Percentiles rank a stretch among this genome's conserved stretches.
Evolutionary conservation across 2,888 invertebrate species (phyloP).

Genomic region (Heliconius hortense): DNA sequence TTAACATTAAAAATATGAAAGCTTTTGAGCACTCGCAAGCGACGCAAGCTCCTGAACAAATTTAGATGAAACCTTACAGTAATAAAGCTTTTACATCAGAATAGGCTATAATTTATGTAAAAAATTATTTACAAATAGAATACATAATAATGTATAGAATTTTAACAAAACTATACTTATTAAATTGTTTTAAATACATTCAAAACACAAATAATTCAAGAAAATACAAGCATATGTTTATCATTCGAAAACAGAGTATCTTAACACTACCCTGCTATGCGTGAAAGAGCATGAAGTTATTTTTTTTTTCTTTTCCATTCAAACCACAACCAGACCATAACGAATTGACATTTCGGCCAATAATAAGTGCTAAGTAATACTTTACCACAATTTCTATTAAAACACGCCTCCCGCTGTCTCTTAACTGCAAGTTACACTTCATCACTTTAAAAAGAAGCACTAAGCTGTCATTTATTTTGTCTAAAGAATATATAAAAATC

Average conservation of each 20-base stretch:
- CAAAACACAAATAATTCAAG: not conserved
- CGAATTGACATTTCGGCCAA: constrained; percentile 53
- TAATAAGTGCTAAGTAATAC: constrained; percentile 55
- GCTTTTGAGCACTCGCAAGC: too few relatives aligned
- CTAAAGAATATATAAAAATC: constrained; percentile 40
- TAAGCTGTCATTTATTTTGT: constrained; percentile 56
- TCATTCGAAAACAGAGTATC: not conserved
- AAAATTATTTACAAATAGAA: too few relatives aligned
- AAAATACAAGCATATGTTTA: constrained; percentile 1
- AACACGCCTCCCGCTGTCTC: constrained; percentile 54
- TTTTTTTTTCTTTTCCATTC: not conserved
- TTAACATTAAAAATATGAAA: too few relatives aligned
- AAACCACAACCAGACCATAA: constrained; percentile 43
- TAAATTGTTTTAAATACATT: not conserved
- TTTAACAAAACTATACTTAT: not conserved
- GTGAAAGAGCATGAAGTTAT: not conserved
- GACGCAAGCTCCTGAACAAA: too few relatives aligned
- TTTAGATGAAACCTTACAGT: too few relatives aligned
- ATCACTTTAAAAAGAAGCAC: constrained; percentile 53
- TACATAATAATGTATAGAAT: too few relatives aligned
- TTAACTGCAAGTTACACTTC: constrained; percentile 38
- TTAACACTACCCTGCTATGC: not conserved
- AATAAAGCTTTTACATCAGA: too few relatives aligned
- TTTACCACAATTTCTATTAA: constrained; percentile 50
- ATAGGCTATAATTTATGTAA: too few relatives aligned